Percentiles rank a stretch among this genome's conserved stretches.
Evolutionary conservation across 2,888 invertebrate species (phyloP).

Genomic region (Phania funesta): DNA sequence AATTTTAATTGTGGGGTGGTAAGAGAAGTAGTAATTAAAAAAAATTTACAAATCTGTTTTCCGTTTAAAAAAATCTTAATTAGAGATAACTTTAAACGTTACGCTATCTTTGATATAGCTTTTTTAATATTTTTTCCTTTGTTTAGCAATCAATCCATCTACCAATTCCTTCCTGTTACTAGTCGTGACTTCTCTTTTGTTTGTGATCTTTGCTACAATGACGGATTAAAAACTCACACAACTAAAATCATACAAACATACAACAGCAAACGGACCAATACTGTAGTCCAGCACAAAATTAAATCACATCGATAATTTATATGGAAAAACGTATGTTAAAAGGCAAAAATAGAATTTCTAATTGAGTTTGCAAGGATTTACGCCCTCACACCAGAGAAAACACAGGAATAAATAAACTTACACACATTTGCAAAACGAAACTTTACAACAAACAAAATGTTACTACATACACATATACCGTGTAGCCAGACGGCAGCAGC

Average conservation of each 20-base stretch:
- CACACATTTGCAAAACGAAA: background rate
- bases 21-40: too few relatives aligned
- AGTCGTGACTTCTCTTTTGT: slow-evolving; percentile 44
- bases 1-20: too few relatives aligned
- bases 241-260: slow-evolving; percentile 7
- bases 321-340: slow-evolving; percentile 76
- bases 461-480: slow-evolving; percentile 17
- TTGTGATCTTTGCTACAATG: slow-evolving; percentile 56
- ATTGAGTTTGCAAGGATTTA: slow-evolving; percentile 78
- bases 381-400: slow-evolving; percentile 61
- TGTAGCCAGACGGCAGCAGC: slow-evolving; percentile 23
- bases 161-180: slow-evolving; percentile 26
- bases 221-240: slow-evolving; percentile 53
- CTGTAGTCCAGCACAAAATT: slow-evolving; percentile 27
- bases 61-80: too few relatives aligned
- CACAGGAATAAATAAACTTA: slow-evolving; percentile 1
- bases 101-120: background rate
- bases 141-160: slow-evolving; percentile 6
- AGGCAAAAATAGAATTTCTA: slow-evolving; percentile 79
- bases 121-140: background rate
- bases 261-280: background rate
- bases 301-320: slow-evolving; percentile 76
- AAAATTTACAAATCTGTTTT: too few relatives aligned
- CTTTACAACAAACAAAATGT: background rate
- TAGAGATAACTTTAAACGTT: too few relatives aligned